Conservation (phyloP, 2,113 vertebrate species). For the cattle (Bos taurus) region DNA sequence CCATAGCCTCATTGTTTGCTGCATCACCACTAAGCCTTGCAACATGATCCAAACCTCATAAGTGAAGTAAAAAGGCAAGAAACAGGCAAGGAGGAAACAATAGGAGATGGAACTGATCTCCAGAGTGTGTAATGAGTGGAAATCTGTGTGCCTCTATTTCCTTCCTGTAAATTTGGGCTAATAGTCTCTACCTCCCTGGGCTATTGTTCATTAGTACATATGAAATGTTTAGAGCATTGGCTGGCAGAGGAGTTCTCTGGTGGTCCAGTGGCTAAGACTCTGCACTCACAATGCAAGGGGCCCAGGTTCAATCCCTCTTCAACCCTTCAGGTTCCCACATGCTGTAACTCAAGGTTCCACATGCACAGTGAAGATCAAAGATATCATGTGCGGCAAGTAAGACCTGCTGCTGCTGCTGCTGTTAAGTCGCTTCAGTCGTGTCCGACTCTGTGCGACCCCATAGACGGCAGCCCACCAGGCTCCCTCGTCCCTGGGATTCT, state of each 20-base stretch:
- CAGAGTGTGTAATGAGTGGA: not conserved
- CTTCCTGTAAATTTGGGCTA: not conserved
- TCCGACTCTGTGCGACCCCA: too few relatives aligned
- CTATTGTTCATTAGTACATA: rapidly evolving
- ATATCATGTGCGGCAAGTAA: not conserved
- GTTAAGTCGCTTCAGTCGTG: too few relatives aligned
- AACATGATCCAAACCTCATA: not conserved
- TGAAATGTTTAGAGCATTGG: not conserved
- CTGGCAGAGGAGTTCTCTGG: not conserved
- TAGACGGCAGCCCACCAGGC: too few relatives aligned
- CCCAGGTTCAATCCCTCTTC: not conserved
- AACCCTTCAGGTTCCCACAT: not conserved
- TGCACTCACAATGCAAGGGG: not conserved
- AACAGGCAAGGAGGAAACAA: not conserved
- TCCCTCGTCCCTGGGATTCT: too few relatives aligned
- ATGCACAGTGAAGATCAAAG: not conserved
- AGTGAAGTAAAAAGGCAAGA: not conserved
- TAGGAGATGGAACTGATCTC: not conserved
- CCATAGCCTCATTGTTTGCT: not conserved
- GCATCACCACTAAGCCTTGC: rapidly evolving
- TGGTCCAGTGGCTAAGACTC: not conserved
- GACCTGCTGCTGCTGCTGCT: not conserved
- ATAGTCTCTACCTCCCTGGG: too few relatives aligned
- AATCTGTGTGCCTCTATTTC: not conserved
- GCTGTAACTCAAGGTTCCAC: not conserved